phyloP scores from a whole-genome alignment of 2,888 invertebrate genomes.

The Caenorhabditis sinica region DNA sequence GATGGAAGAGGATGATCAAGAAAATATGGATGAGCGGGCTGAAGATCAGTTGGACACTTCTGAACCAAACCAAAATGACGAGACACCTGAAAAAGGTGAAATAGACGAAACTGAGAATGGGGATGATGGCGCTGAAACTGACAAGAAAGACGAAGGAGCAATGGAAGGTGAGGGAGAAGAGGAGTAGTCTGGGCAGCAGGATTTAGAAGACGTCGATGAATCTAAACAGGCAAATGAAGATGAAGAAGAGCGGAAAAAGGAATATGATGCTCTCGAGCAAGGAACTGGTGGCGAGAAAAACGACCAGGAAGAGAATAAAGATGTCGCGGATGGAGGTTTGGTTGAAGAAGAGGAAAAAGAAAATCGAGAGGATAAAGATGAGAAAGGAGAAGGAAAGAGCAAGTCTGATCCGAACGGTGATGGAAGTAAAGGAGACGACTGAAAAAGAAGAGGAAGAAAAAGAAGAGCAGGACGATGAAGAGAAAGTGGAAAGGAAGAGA shows the following conservation, averaged over 20 bases:
- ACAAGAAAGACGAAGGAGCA: slow-evolving; percentile 73
- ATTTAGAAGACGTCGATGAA: slow-evolving; percentile 54
- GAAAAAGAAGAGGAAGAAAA: slow-evolving; percentile 49
- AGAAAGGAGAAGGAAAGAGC: slow-evolving; percentile 71
- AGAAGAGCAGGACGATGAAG: slow-evolving; percentile 58
- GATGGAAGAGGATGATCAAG: slow-evolving; percentile 84
- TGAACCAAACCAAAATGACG: slow-evolving; percentile 81
- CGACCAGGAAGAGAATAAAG: slow-evolving; percentile 68
- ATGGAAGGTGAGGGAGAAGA: slow-evolving; percentile 62
- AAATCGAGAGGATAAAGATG: slow-evolving; percentile 67
- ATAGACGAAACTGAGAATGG: slow-evolving; percentile 85
- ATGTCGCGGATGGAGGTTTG: slow-evolving; percentile 67
- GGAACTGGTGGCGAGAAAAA: slow-evolving; percentile 69
- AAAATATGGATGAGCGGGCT: slow-evolving; percentile 67
- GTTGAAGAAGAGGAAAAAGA: slow-evolving; percentile 67
- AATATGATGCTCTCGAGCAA: slow-evolving; percentile 64
- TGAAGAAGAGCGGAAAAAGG: slow-evolving; percentile 66
- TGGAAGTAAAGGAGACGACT: slow-evolving; percentile 64
- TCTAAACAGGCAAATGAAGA: slow-evolving; percentile 50
- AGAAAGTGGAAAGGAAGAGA: slow-evolving; percentile 59
- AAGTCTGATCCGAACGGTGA: slow-evolving; percentile 81
- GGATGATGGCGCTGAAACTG: slow-evolving; percentile 73
- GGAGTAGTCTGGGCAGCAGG: slow-evolving; percentile 39
- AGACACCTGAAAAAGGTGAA: slow-evolving; percentile 84
- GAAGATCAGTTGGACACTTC: slow-evolving; percentile 54